Evolutionary conservation across 1,140 invertebrate species (phyloP).

Genomic region (Metaphire vulgaris): DNA sequence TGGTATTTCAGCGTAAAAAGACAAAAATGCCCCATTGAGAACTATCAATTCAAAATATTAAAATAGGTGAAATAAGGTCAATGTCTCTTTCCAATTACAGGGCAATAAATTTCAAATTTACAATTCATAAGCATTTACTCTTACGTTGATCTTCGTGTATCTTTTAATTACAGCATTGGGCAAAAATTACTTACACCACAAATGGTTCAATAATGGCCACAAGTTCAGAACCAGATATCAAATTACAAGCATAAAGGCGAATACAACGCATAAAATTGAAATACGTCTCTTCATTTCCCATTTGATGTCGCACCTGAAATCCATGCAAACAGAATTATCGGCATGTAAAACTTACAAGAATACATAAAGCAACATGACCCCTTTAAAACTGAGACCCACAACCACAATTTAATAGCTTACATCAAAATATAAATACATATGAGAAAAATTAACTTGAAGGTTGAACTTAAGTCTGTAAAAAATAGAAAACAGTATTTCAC

Average conservation of each 20-base stretch:
- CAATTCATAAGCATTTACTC: too few species aligned
- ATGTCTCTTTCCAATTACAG: too few species aligned
- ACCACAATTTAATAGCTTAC: too few species aligned
- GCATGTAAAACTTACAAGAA: background rate
- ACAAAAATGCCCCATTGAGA: background rate
- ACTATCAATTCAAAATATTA: background rate
- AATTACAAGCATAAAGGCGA: background rate
- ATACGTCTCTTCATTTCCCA: conserved; percentile 8
- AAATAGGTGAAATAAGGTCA: too few species aligned
- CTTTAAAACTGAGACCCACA: background rate
- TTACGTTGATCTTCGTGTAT: too few species aligned
- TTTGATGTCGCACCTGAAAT: background rate
- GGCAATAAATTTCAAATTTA: too few species aligned
- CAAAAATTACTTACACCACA: background rate
- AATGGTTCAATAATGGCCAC: conserved; percentile 11
- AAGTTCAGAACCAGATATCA: background rate
- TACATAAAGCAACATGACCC: background rate
- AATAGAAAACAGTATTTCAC: background rate
- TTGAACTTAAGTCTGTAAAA: background rate
- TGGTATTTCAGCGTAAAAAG: background rate
- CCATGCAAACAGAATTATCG: background rate
- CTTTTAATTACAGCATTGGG: too few species aligned
- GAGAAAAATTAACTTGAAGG: background rate
- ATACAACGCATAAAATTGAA: conserved; percentile 13
- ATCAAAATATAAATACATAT: too few species aligned